Percentiles rank a stretch among this genome's conserved stretches.
Conservation (phyloP, 2,113 vertebrate genomes). For the Eolophus roseicapilla region DNA sequence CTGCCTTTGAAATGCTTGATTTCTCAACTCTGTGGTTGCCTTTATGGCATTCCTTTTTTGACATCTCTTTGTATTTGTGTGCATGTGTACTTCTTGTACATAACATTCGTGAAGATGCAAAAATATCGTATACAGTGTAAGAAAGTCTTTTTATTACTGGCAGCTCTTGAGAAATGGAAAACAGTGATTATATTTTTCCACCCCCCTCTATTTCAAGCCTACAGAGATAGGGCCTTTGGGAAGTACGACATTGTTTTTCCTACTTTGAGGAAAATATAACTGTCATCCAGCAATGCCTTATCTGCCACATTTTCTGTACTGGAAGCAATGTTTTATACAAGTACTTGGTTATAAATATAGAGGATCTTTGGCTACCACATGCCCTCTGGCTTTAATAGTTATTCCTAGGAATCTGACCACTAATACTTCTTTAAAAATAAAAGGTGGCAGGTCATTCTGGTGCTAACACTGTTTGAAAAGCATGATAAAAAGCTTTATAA, state of each 20-base stretch:
- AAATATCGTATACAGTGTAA: not conserved
- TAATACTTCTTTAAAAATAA: constrained; percentile 8
- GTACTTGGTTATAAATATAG: not conserved
- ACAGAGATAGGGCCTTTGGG: not conserved
- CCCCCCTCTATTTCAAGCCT: constrained; percentile 24
- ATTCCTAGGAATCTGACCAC: not conserved
- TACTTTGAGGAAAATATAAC: constrained; percentile 25
- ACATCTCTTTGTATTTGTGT: not conserved
- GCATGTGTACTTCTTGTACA: not conserved
- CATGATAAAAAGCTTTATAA: not conserved
- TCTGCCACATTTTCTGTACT: constrained; percentile 28
- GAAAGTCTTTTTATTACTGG: not conserved
- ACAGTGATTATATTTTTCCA: not conserved
- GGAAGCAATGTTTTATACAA: not conserved
- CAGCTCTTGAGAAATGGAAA: constrained; percentile 17
- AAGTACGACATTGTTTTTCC: constrained; percentile 16
- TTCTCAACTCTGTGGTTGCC: not conserved
- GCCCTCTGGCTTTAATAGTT: not conserved
- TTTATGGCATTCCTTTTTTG: not conserved
- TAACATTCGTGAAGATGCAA: not conserved
- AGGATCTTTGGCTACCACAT: not conserved
- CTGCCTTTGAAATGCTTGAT: not conserved
- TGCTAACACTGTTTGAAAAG: not conserved
- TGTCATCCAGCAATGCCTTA: constrained; percentile 17
- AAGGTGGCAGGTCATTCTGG: not conserved